phyloP scores from a whole-genome alignment of 2,113 vertebrate species.

The Hemicordylus capensis region DNA sequence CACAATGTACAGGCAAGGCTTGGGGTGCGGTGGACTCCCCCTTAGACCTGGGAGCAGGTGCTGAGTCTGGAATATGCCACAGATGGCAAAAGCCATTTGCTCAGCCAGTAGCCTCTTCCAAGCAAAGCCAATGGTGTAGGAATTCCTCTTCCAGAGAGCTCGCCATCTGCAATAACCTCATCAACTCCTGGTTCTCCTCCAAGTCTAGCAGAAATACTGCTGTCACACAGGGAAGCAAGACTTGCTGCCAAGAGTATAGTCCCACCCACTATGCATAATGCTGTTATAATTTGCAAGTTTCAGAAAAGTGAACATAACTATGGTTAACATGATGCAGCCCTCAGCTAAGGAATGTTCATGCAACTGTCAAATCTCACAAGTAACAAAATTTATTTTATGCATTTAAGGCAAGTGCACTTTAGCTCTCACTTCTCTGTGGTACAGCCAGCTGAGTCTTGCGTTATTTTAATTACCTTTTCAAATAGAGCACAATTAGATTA shows the following conservation, averaged over 20 bases:
- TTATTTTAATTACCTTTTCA: not conserved
- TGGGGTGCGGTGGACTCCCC: not conserved
- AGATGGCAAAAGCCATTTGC: not conserved
- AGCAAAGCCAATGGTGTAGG: not conserved
- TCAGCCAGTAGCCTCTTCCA: not conserved
- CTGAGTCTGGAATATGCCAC: not conserved
- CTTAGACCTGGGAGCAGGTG: no score
- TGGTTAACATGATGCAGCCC: not conserved
- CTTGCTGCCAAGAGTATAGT: not conserved
- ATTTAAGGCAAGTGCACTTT: not conserved
- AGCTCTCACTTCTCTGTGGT: not conserved
- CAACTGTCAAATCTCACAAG: not conserved
- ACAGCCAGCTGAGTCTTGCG: constrained; percentile 28
- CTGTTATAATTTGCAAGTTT: not conserved
- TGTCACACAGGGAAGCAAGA: not conserved
- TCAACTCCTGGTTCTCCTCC: not conserved
- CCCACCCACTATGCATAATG: not conserved
- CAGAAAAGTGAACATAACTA: not conserved
- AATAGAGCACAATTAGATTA: constrained; percentile 47
- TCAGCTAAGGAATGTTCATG: not conserved
- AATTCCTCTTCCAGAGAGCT: not conserved
- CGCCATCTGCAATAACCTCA: no score
- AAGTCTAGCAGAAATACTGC: not conserved
- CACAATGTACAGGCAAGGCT: constrained; percentile 29
- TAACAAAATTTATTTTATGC: not conserved